phyloP scores from a whole-genome alignment of 2,113 vertebrate species.

The Hemiprocne comata region DNA sequence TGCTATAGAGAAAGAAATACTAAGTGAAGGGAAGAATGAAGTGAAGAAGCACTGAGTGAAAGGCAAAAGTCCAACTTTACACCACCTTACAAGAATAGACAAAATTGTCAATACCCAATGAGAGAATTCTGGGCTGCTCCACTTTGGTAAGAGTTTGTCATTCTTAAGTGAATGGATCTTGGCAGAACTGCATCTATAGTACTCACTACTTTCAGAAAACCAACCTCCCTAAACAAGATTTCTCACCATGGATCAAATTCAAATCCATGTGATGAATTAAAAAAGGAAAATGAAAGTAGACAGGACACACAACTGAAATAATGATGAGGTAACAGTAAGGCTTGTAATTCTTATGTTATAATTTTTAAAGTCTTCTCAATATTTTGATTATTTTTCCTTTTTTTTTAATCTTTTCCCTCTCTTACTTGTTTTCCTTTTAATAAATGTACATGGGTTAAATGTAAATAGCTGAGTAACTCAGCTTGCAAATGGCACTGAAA shows the following conservation, averaged over 20 bases:
- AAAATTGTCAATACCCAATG: not conserved
- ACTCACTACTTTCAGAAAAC: not conserved
- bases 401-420: no score
- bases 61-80: not conserved
- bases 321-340: not conserved
- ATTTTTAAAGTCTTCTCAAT: not conserved
- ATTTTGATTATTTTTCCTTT: not conserved
- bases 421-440: not conserved
- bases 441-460: not conserved
- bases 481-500: rapidly evolving
- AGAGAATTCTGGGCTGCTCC: not conserved
- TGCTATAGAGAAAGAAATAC: not conserved
- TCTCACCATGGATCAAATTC: not conserved
- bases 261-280: not conserved
- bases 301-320: not conserved
- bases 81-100: not conserved
- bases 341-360: not conserved
- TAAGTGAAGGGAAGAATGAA: not conserved
- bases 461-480: not conserved
- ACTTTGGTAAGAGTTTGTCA: not conserved
- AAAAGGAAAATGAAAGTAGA: not conserved
- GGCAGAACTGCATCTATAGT: not conserved
- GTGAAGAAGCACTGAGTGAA: not conserved
- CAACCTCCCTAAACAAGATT: not conserved
- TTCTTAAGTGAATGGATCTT: not conserved